Evolutionary conservation across 2,888 invertebrate species (phyloP).

Genomic region (Eilema griseolum): DNA sequence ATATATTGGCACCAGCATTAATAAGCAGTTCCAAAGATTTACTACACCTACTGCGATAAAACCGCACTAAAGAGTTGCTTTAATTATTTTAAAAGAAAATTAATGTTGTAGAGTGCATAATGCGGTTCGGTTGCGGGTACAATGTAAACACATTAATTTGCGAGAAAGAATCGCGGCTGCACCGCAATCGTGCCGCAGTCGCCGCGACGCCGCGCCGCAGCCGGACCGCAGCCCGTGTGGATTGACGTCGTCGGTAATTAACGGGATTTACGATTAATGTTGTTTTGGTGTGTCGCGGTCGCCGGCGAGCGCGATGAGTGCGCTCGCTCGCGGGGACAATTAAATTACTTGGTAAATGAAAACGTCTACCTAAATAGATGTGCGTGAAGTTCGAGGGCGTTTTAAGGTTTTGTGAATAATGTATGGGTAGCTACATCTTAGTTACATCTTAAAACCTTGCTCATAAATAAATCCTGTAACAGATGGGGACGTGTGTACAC

Average conservation of each 20-base stretch:
- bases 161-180: conserved; percentile 27
- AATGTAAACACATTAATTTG: conserved; percentile 46
- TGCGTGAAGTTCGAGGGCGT: conserved; percentile 17
- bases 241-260: conserved; percentile 52
- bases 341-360: conserved; percentile 46
- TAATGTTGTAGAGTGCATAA: conserved; percentile 47
- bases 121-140: conserved; percentile 40
- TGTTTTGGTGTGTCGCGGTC: conserved; percentile 51
- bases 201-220: conserved; percentile 24
- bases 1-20: conserved; percentile 6
- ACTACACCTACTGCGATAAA: conserved; percentile 38
- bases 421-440: conserved; percentile 9
- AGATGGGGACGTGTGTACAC: background rate
- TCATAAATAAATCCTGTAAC: conserved; percentile 14
- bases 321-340: conserved; percentile 33
- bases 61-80: conserved; percentile 29
- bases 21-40: conserved; percentile 37
- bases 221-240: conserved; percentile 35
- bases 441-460: conserved; percentile 15
- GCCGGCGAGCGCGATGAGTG: conserved; percentile 41
- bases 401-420: conserved; percentile 23
- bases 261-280: conserved; percentile 56
- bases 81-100: conserved; percentile 39
- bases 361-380: conserved; percentile 45
- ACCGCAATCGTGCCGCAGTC: conserved; percentile 20